Evolutionary conservation across 1,140 invertebrate genomes (phyloP).

Genomic region (Lineus longissimus): DNA sequence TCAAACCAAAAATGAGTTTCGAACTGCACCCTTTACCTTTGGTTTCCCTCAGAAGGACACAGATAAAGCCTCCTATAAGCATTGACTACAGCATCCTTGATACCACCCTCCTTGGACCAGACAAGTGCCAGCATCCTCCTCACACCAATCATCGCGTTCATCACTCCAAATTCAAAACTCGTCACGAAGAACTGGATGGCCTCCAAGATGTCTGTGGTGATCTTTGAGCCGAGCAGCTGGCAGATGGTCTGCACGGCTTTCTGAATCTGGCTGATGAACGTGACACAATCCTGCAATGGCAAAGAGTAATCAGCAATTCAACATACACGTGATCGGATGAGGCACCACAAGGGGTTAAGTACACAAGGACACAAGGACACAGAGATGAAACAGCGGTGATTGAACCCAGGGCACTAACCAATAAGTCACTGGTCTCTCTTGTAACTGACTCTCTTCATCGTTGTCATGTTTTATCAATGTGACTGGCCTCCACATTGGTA

Average conservation of each 20-base stretch:
- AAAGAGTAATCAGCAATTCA: conserved; percentile 2
- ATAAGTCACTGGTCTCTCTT: too few species aligned
- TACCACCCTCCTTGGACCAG: conserved; percentile 65
- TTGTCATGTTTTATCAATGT: too few species aligned
- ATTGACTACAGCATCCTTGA: conserved; percentile 62
- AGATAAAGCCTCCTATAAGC: conserved; percentile 68
- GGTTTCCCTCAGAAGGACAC: conserved; percentile 33
- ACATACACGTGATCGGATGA: conserved; percentile 8
- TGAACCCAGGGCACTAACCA: too few species aligned
- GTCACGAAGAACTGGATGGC: conserved; percentile 79
- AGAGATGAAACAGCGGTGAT: too few species aligned
- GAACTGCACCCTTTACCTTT: conserved; percentile 28
- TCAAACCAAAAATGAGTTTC: too few species aligned
- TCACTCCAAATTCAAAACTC: conserved; percentile 69
- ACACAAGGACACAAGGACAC: too few species aligned
- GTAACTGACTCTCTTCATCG: too few species aligned
- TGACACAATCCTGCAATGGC: conserved; percentile 60
- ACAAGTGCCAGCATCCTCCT: conserved; percentile 73
- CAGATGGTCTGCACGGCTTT: conserved; percentile 68
- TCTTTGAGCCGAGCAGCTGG: conserved; percentile 70
- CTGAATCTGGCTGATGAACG: conserved; percentile 67
- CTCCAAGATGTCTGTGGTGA: conserved; percentile 73
- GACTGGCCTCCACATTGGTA: too few species aligned
- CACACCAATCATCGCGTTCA: conserved; percentile 67
- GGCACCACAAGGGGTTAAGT: background rate